phyloP scores from a whole-genome alignment of 2,888 invertebrate genomes.

The Dendrolimus houi region DNA sequence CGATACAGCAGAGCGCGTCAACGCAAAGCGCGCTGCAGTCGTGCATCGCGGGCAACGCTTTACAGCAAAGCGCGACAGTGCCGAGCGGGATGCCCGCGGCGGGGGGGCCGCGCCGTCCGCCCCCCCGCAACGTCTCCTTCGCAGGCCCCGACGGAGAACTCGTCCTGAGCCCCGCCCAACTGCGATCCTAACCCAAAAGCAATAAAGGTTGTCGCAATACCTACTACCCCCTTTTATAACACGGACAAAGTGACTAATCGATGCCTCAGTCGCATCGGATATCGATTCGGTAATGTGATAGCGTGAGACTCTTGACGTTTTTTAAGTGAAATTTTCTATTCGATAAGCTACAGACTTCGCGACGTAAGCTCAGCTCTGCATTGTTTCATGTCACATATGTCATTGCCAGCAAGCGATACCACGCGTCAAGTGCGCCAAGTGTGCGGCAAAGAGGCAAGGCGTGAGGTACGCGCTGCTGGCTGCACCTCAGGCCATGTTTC shows the following conservation, averaged over 20 bases:
- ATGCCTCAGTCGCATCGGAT: slow-evolving; percentile 24
- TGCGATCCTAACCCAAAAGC: slow-evolving; percentile 72
- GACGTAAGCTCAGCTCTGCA: no score
- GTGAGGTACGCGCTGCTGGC: no score
- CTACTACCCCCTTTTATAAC: slow-evolving; percentile 31
- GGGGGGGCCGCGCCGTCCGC: slow-evolving; percentile 25
- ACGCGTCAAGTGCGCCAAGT: no score
- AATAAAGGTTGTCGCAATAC: slow-evolving; percentile 38
- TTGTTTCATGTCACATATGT: no score
- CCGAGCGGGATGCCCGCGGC: slow-evolving; percentile 13
- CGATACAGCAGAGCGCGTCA: slow-evolving; percentile 10
- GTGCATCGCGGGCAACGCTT: slow-evolving; percentile 7
- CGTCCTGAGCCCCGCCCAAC: slow-evolving; percentile 79
- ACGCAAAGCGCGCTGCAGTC: slow-evolving; percentile 11
- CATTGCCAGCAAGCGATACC: no score
- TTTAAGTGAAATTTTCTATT: slow-evolving; percentile 46
- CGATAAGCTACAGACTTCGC: slow-evolving; percentile 3
- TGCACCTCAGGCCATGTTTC: no score
- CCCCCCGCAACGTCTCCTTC: slow-evolving; percentile 70
- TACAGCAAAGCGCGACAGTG: slow-evolving; percentile 13
- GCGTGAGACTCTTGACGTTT: slow-evolving; percentile 35
- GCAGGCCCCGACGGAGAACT: slow-evolving; percentile 75
- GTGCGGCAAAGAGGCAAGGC: no score
- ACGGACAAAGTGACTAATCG: slow-evolving; percentile 41
- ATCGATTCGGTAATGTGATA: slow-evolving; percentile 38